These are phyloP conservation scores for Tuberolachnus salignus DNA, from an alignment of 2,888 invertebrate species.

Conservation along the genomic window DNA sequence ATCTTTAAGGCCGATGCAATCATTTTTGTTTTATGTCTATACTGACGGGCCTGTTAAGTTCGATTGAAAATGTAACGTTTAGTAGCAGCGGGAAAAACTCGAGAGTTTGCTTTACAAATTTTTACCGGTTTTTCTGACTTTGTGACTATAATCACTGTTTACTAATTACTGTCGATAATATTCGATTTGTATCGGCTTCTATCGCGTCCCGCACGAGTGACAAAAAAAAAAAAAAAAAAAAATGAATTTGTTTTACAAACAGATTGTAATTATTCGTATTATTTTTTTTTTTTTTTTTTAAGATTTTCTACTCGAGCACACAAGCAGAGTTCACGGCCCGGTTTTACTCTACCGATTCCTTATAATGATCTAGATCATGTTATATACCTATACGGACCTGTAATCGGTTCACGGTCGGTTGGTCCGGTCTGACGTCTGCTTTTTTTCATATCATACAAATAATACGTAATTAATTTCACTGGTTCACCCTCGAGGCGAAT, in stretches of 20 bases:
- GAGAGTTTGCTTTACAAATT: too few relatives aligned
- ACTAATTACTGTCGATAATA: too few relatives aligned
- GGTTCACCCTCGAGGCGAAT: not conserved
- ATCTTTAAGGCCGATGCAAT: too few relatives aligned
- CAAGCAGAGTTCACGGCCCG: slow-evolving; percentile 1
- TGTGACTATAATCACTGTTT: too few relatives aligned
- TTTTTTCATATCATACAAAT: not conserved
- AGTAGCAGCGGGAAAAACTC: too few relatives aligned
- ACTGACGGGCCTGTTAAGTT: too few relatives aligned
- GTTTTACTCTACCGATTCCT: not conserved
- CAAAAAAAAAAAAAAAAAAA: not conserved
- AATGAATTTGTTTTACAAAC: not conserved
- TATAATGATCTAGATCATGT: not conserved
- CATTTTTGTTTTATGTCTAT: too few relatives aligned
- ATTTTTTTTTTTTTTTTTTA: not conserved
- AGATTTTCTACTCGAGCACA: not conserved
- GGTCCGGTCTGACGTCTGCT: not conserved
- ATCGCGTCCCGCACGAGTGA: too few relatives aligned
- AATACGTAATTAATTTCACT: not conserved
- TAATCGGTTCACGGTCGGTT: not conserved
- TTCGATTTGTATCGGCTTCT: too few relatives aligned
- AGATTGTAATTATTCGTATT: not conserved
- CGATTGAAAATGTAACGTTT: too few relatives aligned
- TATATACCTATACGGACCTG: not conserved
- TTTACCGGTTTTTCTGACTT: too few relatives aligned